Evolutionary conservation across 2,888 invertebrate species (phyloP).

Genomic region (Yponomeuta cagnagella): DNA sequence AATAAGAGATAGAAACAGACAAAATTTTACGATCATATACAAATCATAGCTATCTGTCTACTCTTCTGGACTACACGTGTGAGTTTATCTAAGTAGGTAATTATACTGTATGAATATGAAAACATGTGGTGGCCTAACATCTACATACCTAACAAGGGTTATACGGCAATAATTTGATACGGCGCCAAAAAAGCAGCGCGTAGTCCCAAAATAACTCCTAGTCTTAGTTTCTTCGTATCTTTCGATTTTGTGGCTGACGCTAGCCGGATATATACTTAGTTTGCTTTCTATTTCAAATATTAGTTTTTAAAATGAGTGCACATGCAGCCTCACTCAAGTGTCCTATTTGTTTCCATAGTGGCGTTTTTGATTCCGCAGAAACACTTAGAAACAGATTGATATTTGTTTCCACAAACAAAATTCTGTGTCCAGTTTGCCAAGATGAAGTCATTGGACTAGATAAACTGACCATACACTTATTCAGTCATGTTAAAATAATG

Average conservation of each 20-base stretch:
- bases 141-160: too few relatives aligned
- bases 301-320: conserved; percentile 50
- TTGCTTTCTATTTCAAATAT: conserved; percentile 4
- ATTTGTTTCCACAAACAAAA: conserved; percentile 83
- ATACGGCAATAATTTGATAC: conserved; percentile 45
- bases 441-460: conserved; percentile 85
- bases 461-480: conserved; percentile 89
- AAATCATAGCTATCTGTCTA: too few relatives aligned
- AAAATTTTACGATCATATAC: too few relatives aligned
- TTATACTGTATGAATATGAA: too few relatives aligned
- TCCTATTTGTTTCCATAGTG: conserved; percentile 84
- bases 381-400: conserved; percentile 82
- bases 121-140: too few relatives aligned
- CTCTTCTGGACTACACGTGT: too few relatives aligned
- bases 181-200: conserved; percentile 56
- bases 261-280: neutral
- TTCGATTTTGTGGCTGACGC: conserved; percentile 27
- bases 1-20: too few relatives aligned
- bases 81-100: too few relatives aligned
- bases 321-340: conserved; percentile 79
- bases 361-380: conserved; percentile 81
- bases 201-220: conserved; percentile 60
- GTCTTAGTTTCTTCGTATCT: conserved; percentile 51
- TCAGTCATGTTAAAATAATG: conserved; percentile 78
- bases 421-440: conserved; percentile 86